phyloP scores from a whole-genome alignment of 2,888 invertebrate species.

The Halictus quadricinctus region DNA sequence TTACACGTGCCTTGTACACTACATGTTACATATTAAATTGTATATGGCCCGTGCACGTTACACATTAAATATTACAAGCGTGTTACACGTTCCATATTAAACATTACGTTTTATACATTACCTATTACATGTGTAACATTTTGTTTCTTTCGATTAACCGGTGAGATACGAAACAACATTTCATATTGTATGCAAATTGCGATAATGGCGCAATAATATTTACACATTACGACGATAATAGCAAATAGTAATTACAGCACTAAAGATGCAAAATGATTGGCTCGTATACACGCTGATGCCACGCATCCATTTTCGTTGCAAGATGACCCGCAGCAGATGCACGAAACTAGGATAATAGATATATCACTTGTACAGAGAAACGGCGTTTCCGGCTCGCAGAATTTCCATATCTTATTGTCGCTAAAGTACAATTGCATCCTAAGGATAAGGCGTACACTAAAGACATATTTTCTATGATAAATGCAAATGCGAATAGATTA shows the following conservation, averaged over 20 bases:
- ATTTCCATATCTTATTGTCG: slow-evolving; percentile 22
- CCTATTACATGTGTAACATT: background rate
- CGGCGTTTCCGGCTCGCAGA: background rate
- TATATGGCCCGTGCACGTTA: background rate
- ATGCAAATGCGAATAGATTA: background rate
- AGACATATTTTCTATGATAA: background rate
- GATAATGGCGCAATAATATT: background rate
- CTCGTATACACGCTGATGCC: background rate
- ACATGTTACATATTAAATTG: background rate
- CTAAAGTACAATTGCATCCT: slow-evolving; percentile 8
- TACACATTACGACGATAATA: background rate
- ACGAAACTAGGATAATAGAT: slow-evolving; percentile 7
- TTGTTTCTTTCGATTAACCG: background rate
- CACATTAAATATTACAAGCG: no score
- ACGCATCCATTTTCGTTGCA: slow-evolving; percentile 23
- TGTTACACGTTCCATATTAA: background rate
- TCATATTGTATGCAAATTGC: background rate
- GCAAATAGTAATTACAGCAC: background rate
- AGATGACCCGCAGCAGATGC: slow-evolving; percentile 25
- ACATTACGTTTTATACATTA: background rate
- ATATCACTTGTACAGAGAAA: background rate
- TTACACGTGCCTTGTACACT: background rate
- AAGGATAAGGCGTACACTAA: background rate
- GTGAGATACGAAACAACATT: background rate
- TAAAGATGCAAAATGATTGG: background rate